Evolutionary conservation across 35 echinoderm and acorn worm genomes (phyloP).

Genomic region (Ophiothrix spiculata): DNA sequence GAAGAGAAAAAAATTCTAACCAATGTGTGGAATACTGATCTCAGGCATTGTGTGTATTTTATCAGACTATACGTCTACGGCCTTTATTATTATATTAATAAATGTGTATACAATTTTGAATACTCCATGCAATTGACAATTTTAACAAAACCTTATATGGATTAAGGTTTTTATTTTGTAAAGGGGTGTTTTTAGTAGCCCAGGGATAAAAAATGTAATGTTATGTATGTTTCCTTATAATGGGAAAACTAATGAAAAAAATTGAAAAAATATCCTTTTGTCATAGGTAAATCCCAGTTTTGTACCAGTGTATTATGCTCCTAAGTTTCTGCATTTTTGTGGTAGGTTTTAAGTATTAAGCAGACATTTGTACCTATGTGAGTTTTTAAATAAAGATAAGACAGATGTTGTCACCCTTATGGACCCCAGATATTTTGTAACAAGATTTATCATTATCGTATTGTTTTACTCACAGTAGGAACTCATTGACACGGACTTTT

Average conservation of each 20-base stretch:
- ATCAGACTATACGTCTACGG: background rate
- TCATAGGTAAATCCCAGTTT: background rate
- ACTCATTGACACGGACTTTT: no score
- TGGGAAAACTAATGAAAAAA: background rate
- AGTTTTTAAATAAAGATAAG: slow-evolving; percentile 13
- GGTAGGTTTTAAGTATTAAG: background rate
- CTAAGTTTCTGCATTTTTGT: slow-evolving; percentile 13
- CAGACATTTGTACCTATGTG: slow-evolving; percentile 15
- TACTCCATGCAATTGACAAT: slow-evolving; percentile 1
- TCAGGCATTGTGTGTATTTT: slow-evolving; percentile 12
- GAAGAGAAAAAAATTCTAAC: background rate
- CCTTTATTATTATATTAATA: slow-evolving; percentile 12
- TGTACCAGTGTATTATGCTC: background rate
- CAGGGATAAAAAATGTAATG: background rate
- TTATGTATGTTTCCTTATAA: slow-evolving; percentile 12
- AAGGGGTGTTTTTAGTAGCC: slow-evolving; percentile 1
- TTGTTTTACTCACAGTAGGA: background rate
- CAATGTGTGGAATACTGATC: background rate
- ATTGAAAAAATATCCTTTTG: background rate
- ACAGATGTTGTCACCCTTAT: slow-evolving; percentile 3
- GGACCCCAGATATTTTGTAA: background rate
- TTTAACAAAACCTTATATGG: slow-evolving; percentile 7
- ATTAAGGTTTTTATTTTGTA: slow-evolving; percentile 8
- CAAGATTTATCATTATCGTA: background rate
- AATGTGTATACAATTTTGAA: background rate